Percentiles rank a stretch among this genome's conserved stretches.
These are phyloP conservation scores for Psix sp. DNA, from an alignment of 1,140 invertebrate species.

Conservation along the genomic window DNA sequence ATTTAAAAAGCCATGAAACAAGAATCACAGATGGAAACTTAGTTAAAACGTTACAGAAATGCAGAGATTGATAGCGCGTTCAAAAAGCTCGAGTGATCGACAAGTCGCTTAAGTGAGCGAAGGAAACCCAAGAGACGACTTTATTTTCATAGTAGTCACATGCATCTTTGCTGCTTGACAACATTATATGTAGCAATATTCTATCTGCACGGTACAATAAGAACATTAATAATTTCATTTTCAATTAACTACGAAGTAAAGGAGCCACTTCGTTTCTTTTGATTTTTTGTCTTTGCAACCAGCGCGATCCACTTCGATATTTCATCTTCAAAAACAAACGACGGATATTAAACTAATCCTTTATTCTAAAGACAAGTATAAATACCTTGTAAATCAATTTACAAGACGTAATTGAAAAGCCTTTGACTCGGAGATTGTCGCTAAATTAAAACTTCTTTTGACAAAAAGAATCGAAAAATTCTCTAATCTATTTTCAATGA, in stretches of 20 bases:
- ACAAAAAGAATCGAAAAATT: too few species aligned
- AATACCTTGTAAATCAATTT: too few species aligned
- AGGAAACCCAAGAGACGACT: conserved; percentile 19
- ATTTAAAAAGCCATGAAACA: not conserved
- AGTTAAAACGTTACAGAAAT: conserved; percentile 9
- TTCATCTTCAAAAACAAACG: conserved; percentile 22
- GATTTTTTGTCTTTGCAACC: conserved; percentile 53
- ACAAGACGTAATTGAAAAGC: too few species aligned
- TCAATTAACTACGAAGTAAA: conserved; percentile 58
- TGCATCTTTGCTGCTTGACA: too few species aligned
- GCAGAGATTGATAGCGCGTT: conserved; percentile 13
- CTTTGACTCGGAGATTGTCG: too few species aligned
- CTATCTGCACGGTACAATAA: conserved; percentile 16
- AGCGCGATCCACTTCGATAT: conserved; percentile 24
- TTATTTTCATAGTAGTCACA: conserved; percentile 11
- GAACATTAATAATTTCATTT: conserved; percentile 66
- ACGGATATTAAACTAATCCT: conserved; percentile 14
- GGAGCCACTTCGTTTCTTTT: conserved; percentile 42
- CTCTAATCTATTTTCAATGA: too few species aligned
- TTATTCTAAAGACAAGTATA: too few species aligned
- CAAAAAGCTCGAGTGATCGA: conserved; percentile 26
- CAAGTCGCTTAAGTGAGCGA: conserved; percentile 23
- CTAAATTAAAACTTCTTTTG: too few species aligned
- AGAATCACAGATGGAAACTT: not conserved
- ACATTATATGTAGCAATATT: not conserved